Evolutionary conservation across 2,797 vertebrate species (phyloP), one percentile per base, ranked within the genome.

Genomic region (Dryobates pubescens): DNA sequence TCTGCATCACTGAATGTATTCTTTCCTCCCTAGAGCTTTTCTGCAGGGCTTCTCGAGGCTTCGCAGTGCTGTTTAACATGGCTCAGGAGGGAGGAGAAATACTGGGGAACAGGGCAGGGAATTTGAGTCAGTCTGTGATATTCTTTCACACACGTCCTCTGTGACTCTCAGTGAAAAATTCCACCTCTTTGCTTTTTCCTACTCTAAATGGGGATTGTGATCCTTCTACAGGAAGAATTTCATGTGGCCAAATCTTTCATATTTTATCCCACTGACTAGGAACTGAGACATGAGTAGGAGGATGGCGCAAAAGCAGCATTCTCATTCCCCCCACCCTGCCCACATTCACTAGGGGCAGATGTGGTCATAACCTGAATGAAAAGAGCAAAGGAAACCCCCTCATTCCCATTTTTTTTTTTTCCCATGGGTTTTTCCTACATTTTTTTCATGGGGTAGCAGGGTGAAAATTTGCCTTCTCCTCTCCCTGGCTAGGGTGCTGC

Each of bases 1-100:
- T 85, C 68, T 83, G 71, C 93, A 65, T 79, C 73, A 63, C 32
- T 54, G 82, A 90, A 53, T 27, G 47, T 59, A 69, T 9, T 81
- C 64, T 82, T 58, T 90, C 72, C 29, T 91, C 95, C 65, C 92
- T 27, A 32, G 80, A 53, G 93, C 68, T 90, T 89, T 93, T 78
- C 73, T 3, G 1, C 77, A 70, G 49, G 27, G 81, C 63, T 92
- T 93, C 68, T 69, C 0, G 1, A 83, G 61, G 51, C 53, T 36
- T 18, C 43, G 43, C 0, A 1, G 24, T 2, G 7, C 43, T 69
- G 74, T 71, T 87, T 58, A 73, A 89, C 70, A 76, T 1, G 29
- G 58, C 72, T 72, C 8, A 6, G 69, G 70, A 94, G 67, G 82
- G n/a, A 89, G 75, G 27, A 80, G 69, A 88, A n/a, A 0, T 4